These are phyloP conservation scores for Tonatia bakeri DNA, from an alignment of 2,113 vertebrate species.

Conservation along the genomic window DNA sequence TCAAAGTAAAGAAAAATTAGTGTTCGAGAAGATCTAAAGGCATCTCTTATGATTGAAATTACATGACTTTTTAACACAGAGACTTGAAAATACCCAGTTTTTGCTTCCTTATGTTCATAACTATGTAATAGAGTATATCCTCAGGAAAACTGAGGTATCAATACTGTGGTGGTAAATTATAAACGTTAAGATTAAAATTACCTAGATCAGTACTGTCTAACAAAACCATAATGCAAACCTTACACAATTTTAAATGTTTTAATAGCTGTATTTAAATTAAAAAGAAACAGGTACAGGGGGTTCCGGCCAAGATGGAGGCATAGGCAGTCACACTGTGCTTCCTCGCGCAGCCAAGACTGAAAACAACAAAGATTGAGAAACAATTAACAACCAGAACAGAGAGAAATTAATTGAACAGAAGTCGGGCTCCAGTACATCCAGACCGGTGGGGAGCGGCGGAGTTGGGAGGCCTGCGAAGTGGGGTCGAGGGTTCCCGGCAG, in stretches of 20 bases:
- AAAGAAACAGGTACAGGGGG: neutral
- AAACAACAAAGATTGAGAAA: too few relatives aligned
- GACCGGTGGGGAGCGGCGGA: too few relatives aligned
- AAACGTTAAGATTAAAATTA: neutral
- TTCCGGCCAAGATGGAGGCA: too few relatives aligned
- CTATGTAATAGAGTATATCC: neutral
- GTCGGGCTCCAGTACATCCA: too few relatives aligned
- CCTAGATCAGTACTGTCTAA: neutral
- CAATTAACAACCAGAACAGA: too few relatives aligned
- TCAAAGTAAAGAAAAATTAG: slow-evolving; percentile 11
- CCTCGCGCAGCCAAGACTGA: too few relatives aligned
- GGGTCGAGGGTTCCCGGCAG: too few relatives aligned
- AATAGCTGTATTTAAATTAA: neutral
- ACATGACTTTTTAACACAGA: slow-evolving; percentile 9
- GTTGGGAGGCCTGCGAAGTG: too few relatives aligned
- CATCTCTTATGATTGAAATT: slow-evolving; percentile 13
- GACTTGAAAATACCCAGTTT: slow-evolving; percentile 3
- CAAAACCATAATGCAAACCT: neutral
- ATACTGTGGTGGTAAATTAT: neutral
- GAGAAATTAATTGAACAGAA: too few relatives aligned
- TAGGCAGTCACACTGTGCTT: too few relatives aligned
- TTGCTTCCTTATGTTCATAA: slow-evolving; percentile 4
- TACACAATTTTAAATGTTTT: neutral
- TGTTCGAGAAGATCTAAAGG: neutral
- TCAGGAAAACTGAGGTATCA: neutral